These are phyloP conservation scores for Psilopsiagon aurifrons DNA, from an alignment of 2,113 vertebrate genomes.

Conservation along the genomic window DNA sequence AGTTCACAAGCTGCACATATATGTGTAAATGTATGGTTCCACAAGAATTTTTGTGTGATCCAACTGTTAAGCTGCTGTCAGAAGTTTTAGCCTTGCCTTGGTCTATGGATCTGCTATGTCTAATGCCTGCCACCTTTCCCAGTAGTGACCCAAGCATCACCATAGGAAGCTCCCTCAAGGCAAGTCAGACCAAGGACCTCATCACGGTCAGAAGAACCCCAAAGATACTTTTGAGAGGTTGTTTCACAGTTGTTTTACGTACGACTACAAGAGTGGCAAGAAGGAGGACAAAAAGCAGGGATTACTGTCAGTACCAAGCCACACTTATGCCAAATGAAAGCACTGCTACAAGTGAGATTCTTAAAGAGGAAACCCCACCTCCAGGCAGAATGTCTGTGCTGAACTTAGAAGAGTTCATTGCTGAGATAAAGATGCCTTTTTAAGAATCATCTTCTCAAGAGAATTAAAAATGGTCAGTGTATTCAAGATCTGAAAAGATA, in stretches of 20 bases:
- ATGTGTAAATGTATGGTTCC: neutral
- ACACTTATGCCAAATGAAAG: neutral
- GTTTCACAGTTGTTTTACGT: rapidly evolving
- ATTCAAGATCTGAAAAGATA: neutral
- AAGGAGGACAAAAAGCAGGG: neutral
- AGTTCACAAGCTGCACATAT: neutral
- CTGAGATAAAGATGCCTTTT: neutral
- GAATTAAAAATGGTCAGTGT: neutral
- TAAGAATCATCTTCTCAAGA: neutral
- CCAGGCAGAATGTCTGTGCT: neutral
- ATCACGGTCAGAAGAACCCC: rapidly evolving
- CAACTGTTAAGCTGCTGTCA: neutral
- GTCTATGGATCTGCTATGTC: rapidly evolving
- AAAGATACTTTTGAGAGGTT: rapidly evolving
- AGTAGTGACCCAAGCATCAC: neutral
- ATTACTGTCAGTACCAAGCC: neutral
- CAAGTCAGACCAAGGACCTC: neutral
- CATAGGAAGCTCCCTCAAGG: neutral
- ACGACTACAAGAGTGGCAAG: rapidly evolving
- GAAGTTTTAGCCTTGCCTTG: neutral
- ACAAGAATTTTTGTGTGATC: neutral
- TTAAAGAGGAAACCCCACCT: neutral
- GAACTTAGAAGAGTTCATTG: neutral
- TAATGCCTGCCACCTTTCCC: neutral
- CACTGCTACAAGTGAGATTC: neutral